phyloP scores from a whole-genome alignment of 2,888 invertebrate genomes.

The Ypsolopha sequella region DNA sequence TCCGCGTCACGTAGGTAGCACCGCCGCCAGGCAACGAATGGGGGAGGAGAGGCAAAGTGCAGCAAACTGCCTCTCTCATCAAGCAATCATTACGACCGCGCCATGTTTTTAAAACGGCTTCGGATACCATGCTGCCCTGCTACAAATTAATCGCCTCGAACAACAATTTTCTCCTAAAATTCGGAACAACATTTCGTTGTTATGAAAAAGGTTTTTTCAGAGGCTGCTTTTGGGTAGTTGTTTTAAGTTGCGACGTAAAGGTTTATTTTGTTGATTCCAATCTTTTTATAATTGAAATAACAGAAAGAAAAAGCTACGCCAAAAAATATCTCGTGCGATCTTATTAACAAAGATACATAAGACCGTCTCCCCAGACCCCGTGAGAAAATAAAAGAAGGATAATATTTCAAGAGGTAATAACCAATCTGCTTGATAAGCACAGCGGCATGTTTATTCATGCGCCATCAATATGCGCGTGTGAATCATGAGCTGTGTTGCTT shows the following conservation, averaged over 20 bases:
- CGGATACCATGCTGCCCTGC: constrained; percentile 39
- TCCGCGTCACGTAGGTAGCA: neutral
- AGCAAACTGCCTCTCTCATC: constrained; percentile 49
- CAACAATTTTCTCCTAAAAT: constrained; percentile 36
- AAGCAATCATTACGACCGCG: constrained; percentile 62
- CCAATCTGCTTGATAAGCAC: neutral
- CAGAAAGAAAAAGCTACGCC: too few relatives aligned
- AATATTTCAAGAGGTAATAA: neutral
- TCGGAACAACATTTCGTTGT: neutral
- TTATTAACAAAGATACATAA: too few relatives aligned
- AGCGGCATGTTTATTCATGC: constrained; percentile 1
- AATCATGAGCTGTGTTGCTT: neutral
- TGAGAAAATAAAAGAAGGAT: neutral
- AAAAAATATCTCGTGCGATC: too few relatives aligned
- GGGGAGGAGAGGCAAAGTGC: constrained; percentile 20
- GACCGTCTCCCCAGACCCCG: too few relatives aligned
- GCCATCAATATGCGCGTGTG: constrained; percentile 3
- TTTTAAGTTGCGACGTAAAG: too few relatives aligned
- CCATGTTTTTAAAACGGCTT: constrained; percentile 67
- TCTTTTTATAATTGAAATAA: too few relatives aligned
- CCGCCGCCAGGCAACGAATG: neutral
- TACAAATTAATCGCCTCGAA: constrained; percentile 52
- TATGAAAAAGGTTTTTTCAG: too few relatives aligned
- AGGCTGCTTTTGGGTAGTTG: too few relatives aligned
- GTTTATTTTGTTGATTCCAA: too few relatives aligned